phyloP scores from a whole-genome alignment of 2,888 invertebrate genomes.

The Yponomeuta malinellus region DNA sequence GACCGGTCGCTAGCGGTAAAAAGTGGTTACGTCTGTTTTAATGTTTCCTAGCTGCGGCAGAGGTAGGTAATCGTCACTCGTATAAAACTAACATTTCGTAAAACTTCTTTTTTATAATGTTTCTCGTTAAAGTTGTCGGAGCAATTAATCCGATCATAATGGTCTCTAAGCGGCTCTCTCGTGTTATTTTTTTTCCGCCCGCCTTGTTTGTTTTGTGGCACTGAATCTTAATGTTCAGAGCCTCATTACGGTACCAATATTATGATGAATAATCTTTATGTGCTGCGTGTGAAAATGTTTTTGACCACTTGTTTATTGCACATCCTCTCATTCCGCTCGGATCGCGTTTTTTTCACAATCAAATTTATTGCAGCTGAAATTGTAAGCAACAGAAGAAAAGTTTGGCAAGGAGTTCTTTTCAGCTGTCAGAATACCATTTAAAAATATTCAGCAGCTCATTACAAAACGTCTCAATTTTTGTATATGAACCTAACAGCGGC shows the following conservation, averaged over 20 bases:
- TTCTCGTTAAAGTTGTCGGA: slow-evolving; percentile 45
- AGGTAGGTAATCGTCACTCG: slow-evolving; percentile 48
- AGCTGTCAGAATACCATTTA: slow-evolving; percentile 6
- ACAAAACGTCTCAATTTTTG: not conserved
- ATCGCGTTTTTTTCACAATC: slow-evolving; percentile 7
- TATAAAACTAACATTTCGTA: slow-evolving; percentile 45
- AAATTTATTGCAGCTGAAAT: slow-evolving; percentile 9
- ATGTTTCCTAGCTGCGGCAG: slow-evolving; percentile 50
- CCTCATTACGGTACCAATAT: slow-evolving; percentile 38
- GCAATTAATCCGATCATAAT: slow-evolving; percentile 61
- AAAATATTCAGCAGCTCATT: slow-evolving; percentile 4
- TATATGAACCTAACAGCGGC: not conserved
- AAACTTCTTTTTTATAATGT: slow-evolving; percentile 45
- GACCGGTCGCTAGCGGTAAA: slow-evolving; percentile 52
- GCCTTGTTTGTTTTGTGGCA: slow-evolving; percentile 43
- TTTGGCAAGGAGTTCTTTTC: not conserved
- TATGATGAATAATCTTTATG: slow-evolving; percentile 53
- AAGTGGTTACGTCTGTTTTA: slow-evolving; percentile 47
- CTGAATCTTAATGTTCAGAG: slow-evolving; percentile 32
- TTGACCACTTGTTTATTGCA: slow-evolving; percentile 15
- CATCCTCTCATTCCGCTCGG: slow-evolving; percentile 14
- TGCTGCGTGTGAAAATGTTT: slow-evolving; percentile 51
- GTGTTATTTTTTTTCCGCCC: slow-evolving; percentile 24
- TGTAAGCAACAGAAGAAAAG: slow-evolving; percentile 1
- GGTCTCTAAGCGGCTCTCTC: slow-evolving; percentile 35